Conservation (phyloP, 2,113 vertebrate genomes). For the Sylvia atricapilla region DNA sequence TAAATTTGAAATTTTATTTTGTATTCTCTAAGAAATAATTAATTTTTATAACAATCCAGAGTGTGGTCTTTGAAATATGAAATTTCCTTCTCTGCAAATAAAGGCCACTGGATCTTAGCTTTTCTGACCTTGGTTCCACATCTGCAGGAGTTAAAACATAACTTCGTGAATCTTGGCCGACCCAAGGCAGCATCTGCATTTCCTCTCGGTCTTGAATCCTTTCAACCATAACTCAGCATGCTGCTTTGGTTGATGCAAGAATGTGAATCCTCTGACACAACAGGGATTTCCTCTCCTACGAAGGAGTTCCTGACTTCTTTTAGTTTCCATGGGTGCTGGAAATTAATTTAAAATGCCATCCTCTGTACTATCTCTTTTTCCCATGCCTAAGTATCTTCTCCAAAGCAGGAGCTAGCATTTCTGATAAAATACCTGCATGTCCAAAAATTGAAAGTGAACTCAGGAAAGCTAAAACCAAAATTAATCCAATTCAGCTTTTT, state of each 20-base stretch:
- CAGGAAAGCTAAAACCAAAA: not conserved
- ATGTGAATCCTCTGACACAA: not conserved
- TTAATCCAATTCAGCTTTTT: not conserved
- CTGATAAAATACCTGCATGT: not conserved
- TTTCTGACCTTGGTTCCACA: not conserved
- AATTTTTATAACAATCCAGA: not conserved
- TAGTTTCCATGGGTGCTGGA: not conserved
- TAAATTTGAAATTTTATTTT: not conserved
- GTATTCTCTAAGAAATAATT: not conserved
- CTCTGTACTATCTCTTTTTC: not conserved
- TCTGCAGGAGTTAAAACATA: not conserved
- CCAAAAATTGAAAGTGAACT: not conserved
- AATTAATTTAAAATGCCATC: not conserved
- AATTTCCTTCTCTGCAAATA: not conserved
- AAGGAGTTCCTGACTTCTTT: not conserved
- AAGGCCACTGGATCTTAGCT: not conserved
- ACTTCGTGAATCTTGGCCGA: not conserved
- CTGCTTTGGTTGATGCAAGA: not conserved
- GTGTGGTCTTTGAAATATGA: not conserved
- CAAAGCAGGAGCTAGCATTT: not conserved
- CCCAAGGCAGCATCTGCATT: not conserved
- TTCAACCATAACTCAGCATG: fast-evolving
- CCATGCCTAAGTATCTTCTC: not conserved
- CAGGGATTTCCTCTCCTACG: not conserved
- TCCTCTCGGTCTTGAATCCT: not conserved